Conservation (phyloP, 2,113 vertebrate species). For the Elephantulus edwardii region DNA sequence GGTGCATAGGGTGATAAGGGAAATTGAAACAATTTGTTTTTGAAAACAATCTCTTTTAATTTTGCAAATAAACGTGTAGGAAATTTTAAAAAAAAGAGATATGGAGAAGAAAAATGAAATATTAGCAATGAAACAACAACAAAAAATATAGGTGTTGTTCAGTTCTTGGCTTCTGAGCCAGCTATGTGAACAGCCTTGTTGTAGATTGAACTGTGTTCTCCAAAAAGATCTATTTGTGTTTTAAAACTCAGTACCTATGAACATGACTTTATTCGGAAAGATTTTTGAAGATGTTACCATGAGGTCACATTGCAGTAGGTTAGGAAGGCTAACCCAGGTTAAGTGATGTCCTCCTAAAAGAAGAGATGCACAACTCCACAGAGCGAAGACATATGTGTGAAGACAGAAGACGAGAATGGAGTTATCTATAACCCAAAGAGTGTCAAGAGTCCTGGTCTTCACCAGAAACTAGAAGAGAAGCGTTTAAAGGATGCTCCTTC, state of each 20-base stretch:
- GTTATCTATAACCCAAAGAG: not conserved
- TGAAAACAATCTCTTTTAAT: too few relatives aligned
- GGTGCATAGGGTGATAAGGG: too few relatives aligned
- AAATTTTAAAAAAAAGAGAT: too few relatives aligned
- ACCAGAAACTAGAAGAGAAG: not conserved
- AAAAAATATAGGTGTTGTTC: too few relatives aligned
- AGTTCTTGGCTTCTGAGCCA: not conserved
- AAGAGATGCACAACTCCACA: not conserved
- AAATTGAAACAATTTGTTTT: too few relatives aligned
- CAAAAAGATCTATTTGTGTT: not conserved
- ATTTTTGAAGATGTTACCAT: not conserved
- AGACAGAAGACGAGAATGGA: not conserved
- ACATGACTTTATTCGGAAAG: not conserved
- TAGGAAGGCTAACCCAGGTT: not conserved
- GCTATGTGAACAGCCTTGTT: not conserved
- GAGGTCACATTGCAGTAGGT: not conserved
- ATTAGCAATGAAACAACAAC: too few relatives aligned
- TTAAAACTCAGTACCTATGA: not conserved
- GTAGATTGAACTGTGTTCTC: not conserved
- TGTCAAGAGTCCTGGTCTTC: not conserved
- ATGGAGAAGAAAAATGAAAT: too few relatives aligned
- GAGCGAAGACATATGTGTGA: not conserved
- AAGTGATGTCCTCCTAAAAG: not conserved
- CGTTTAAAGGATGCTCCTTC: not conserved
- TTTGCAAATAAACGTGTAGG: too few relatives aligned